Conservation (phyloP, 2,888 invertebrate species). For the Diaperis boleti region DNA sequence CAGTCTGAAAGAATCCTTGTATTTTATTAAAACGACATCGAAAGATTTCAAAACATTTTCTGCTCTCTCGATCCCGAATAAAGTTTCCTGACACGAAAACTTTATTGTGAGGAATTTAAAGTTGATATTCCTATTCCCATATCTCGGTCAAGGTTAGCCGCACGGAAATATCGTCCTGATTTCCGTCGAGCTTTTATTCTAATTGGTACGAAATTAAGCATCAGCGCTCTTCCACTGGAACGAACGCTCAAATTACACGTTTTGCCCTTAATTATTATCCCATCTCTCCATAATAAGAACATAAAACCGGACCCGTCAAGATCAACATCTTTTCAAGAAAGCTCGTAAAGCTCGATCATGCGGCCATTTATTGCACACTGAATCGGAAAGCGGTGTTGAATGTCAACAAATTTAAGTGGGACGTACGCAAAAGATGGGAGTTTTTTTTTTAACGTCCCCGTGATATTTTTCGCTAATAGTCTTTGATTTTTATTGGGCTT, state of each 20-base stretch:
- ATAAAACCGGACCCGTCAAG: constrained; percentile 30
- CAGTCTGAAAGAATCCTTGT: constrained; percentile 2
- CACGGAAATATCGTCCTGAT: constrained; percentile 27
- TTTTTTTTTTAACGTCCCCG: background rate
- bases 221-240: constrained; percentile 5
- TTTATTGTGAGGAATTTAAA: constrained; percentile 41
- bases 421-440: background rate
- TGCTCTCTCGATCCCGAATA: constrained; percentile 25
- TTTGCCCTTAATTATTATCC: constrained; percentile 22
- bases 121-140: constrained; percentile 38
- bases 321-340: constrained; percentile 36
- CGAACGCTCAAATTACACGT: constrained; percentile 18
- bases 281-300: constrained; percentile 26
- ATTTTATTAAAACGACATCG: constrained; percentile 5
- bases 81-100: constrained; percentile 32
- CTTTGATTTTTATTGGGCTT: constrained; percentile 25
- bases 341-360: constrained; percentile 36
- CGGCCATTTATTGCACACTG: constrained; percentile 31
- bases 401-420: constrained; percentile 30
- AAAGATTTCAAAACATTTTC: constrained; percentile 23
- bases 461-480: constrained; percentile 8
- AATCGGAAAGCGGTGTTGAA: constrained; percentile 31
- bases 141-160: constrained; percentile 37
- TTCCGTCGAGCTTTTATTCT: constrained; percentile 13
- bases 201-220: constrained; percentile 18